A percentile compares a stretch with the other conserved stretches of the same genome.
Evolutionary conservation across 2,113 vertebrate genomes (phyloP).

Genomic region (Nycticorax nycticorax): DNA sequence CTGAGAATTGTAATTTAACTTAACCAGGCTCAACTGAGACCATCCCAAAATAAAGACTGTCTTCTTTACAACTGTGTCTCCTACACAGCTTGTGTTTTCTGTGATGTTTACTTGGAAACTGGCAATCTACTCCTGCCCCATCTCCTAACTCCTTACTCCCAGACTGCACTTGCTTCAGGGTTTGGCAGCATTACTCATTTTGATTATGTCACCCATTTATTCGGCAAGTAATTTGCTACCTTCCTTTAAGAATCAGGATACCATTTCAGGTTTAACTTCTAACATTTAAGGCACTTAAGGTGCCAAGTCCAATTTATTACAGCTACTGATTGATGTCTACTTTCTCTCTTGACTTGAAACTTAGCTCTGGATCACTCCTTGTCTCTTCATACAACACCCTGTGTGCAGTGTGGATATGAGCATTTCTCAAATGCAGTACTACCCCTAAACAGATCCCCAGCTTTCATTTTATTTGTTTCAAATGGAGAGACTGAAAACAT

Average conservation of each 20-base stretch:
- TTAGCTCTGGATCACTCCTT: neutral
- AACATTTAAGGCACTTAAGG: slow-evolving; percentile 69
- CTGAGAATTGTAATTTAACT: neutral
- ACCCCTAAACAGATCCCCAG: neutral
- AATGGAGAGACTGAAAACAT: neutral
- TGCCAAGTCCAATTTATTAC: slow-evolving; percentile 71
- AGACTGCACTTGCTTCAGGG: neutral
- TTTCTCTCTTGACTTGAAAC: slow-evolving; percentile 9
- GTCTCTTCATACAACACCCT: neutral
- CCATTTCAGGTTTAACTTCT: slow-evolving; percentile 62
- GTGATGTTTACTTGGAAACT: neutral
- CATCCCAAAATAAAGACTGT: neutral
- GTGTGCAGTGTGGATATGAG: neutral
- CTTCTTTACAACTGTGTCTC: neutral
- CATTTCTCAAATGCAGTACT: neutral
- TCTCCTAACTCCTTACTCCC: neutral
- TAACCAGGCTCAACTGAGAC: neutral
- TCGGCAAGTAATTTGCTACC: slow-evolving; percentile 40
- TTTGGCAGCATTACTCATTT: slow-evolving; percentile 28
- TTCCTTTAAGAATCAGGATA: slow-evolving; percentile 68
- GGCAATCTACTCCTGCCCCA: neutral
- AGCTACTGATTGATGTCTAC: slow-evolving; percentile 51
- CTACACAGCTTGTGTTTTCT: neutral
- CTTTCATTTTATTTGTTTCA: neutral
- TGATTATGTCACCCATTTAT: slow-evolving; percentile 61